Evolutionary conservation across 1,140 invertebrate species (phyloP).

Genomic region (Diabrotica undecimpunctata): DNA sequence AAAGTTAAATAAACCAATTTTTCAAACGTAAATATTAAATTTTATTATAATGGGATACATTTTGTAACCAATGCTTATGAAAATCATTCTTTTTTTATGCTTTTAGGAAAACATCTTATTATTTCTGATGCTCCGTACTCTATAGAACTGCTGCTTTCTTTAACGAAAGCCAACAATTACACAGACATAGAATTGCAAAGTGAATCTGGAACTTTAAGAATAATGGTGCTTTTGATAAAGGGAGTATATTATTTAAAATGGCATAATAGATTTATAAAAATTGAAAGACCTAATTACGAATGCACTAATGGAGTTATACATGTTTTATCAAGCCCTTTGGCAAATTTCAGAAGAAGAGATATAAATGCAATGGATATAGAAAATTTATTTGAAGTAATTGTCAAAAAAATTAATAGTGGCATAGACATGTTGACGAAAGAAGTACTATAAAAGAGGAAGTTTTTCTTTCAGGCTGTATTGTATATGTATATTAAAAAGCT

Average conservation of each 20-base stretch:
- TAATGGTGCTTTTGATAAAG: conserved; percentile 18
- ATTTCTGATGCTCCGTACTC: conserved; percentile 27
- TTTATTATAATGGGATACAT: too few relatives aligned
- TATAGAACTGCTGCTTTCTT: conserved; percentile 28
- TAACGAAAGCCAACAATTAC: conserved; percentile 21
- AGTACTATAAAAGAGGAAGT: too few relatives aligned
- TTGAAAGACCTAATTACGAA: conserved; percentile 29
- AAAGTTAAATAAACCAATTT: too few relatives aligned
- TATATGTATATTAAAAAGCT: too few relatives aligned
- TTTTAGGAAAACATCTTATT: conserved; percentile 23
- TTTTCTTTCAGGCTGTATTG: too few relatives aligned
- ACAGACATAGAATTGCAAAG: conserved; percentile 23
- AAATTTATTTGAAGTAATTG: too few relatives aligned
- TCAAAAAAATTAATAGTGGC: too few relatives aligned
- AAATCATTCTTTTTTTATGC: too few relatives aligned
- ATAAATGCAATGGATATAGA: not conserved
- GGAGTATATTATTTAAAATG: conserved; percentile 27
- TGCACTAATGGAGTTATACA: conserved; percentile 38
- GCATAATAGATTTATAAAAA: conserved; percentile 25
- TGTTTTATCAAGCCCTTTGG: conserved; percentile 28
- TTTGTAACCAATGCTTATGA: too few relatives aligned
- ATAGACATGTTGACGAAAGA: too few relatives aligned
- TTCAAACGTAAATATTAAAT: too few relatives aligned
- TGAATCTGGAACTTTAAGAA: conserved; percentile 12
- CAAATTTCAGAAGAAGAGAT: conserved; percentile 4